phyloP scores from a whole-genome alignment of 2,797 vertebrate genomes.

The Basileuterus tristriatus region DNA sequence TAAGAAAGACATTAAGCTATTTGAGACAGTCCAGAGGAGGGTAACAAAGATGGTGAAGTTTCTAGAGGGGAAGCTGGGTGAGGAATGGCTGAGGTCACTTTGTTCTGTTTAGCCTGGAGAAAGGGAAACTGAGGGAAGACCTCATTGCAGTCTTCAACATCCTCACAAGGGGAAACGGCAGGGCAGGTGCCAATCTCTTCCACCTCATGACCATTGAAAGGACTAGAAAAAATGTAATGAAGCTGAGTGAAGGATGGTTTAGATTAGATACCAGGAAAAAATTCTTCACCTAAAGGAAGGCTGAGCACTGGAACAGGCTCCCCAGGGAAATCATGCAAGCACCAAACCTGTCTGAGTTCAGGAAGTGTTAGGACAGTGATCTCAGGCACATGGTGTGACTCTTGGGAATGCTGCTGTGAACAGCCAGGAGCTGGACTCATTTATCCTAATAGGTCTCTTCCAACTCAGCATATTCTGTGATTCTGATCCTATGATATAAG shows the following conservation, averaged over 20 bases:
- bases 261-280: background rate
- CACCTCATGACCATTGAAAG: accelerated
- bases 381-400: background rate
- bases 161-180: accelerated
- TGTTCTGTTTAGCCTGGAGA: background rate
- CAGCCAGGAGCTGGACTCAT: background rate
- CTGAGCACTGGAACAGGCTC: background rate
- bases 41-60: accelerated
- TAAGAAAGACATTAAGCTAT: background rate
- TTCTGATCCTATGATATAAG: background rate
- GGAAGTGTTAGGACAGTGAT: background rate
- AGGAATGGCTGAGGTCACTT: background rate
- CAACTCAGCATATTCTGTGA: too few species aligned
- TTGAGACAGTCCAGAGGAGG: background rate
- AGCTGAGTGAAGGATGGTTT: background rate
- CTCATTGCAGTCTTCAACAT: background rate
- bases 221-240: background rate
- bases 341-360: background rate
- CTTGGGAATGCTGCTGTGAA: too few species aligned
- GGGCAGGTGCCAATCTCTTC: background rate
- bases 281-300: background rate
- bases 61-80: background rate
- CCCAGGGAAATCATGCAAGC: background rate
- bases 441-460: background rate
- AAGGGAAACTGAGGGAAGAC: background rate